Percentiles rank a stretch among this genome's conserved stretches.
phyloP scores from a whole-genome alignment of 2,797 vertebrate genomes.

The Bucorvus abyssinicus region DNA sequence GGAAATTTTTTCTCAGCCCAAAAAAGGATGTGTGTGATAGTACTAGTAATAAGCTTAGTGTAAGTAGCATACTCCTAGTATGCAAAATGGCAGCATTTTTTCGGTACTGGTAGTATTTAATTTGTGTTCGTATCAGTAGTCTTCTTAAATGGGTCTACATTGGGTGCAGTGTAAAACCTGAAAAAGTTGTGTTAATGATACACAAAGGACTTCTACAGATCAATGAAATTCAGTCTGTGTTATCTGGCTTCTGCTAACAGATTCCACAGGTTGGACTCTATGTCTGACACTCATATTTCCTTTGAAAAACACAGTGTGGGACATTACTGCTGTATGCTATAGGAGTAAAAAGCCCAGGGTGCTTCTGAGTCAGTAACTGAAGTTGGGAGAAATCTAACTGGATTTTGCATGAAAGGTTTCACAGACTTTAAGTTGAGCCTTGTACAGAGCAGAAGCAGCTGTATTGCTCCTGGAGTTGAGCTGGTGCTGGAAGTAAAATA shows the following conservation, averaged over 20 bases:
- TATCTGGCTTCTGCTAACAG: not conserved
- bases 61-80: not conserved
- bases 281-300: not conserved
- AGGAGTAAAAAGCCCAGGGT: not conserved
- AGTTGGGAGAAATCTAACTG: not conserved
- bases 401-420: not conserved
- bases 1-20: not conserved
- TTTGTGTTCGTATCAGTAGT: not conserved
- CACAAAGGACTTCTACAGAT: not conserved
- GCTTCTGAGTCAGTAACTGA: not conserved
- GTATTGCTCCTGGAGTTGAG: not conserved
- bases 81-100: not conserved
- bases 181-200: not conserved
- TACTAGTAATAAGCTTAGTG: not conserved
- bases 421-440: not conserved
- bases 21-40: not conserved
- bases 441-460: not conserved
- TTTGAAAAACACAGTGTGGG: not conserved
- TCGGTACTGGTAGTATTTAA: not conserved
- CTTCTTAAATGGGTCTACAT: not conserved
- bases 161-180: not conserved
- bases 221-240: not conserved
- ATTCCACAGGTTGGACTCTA: not conserved
- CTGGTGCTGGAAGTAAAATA: not conserved
- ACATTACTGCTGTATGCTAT: not conserved